A percentile compares a stretch with the other conserved stretches of the same genome.
Conservation (phyloP, 2,113 vertebrate species). For the Gila orcuttii region DNA sequence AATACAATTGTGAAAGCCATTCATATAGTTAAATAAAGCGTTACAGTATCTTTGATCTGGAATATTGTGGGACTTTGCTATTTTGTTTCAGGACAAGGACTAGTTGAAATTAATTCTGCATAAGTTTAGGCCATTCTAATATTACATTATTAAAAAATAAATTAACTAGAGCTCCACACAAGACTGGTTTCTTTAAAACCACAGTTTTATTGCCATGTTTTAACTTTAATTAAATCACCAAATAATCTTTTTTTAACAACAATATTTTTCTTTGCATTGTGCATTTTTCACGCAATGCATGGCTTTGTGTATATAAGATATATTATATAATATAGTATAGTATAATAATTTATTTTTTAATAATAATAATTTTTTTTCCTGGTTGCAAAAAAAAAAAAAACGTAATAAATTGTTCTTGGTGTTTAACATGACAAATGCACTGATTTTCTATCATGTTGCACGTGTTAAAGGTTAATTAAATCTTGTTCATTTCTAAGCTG, state of each 20-base stretch:
- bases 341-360: not conserved
- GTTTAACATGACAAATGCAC: not conserved
- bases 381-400: not conserved
- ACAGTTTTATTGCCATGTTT: not conserved
- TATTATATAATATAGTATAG: not conserved
- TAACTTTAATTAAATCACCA: not conserved
- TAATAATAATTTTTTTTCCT: not conserved
- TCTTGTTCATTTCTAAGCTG: not conserved
- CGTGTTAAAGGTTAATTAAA: slow-evolving; percentile 28
- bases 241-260: not conserved
- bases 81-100: not conserved
- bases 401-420: not conserved
- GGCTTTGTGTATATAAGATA: not conserved
- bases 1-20: not conserved
- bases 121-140: not conserved
- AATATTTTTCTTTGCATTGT: not conserved
- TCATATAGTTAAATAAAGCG: not conserved
- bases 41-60: not conserved
- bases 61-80: not conserved
- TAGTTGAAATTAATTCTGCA: not conserved
- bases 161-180: not conserved
- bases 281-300: not conserved
- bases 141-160: not conserved
- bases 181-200: not conserved
- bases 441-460: slow-evolving; percentile 3